A percentile compares a stretch with the other conserved stretches of the same genome.
phyloP scores from a whole-genome alignment of 37 sponge, comb jelly and placozoan species.

The Corticium candelabrum region DNA sequence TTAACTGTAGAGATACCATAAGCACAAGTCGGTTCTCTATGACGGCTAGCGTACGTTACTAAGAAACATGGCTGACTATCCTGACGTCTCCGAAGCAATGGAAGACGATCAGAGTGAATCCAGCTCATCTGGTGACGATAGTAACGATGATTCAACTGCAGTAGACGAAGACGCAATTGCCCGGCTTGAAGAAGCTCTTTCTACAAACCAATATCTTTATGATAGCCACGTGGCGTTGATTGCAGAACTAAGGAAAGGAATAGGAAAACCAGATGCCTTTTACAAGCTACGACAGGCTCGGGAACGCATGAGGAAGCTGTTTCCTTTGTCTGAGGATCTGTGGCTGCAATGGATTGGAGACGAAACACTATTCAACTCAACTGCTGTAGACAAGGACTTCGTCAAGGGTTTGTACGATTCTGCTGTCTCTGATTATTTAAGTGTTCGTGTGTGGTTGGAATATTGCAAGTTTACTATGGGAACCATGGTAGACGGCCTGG shows the following conservation, averaged over 20 bases:
- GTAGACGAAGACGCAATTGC: not conserved
- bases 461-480: conserved; percentile 52
- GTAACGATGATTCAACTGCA: not conserved
- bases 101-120: not conserved
- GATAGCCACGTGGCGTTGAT: conserved; percentile 60
- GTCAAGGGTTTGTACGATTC: not conserved
- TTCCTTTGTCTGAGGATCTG: conserved; percentile 57
- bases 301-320: conserved; percentile 40
- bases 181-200: not conserved
- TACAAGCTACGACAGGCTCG: conserved; percentile 40
- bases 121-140: not conserved
- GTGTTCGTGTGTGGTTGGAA: conserved; percentile 51
- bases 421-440: not conserved
- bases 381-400: not conserved
- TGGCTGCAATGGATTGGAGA: conserved; percentile 13
- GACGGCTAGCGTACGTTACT: no score
- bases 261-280: conserved; percentile 34
- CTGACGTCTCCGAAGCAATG: not conserved
- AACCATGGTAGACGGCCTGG: conserved; percentile 33
- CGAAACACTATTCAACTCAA: not conserved
- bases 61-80: no score
- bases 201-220: conserved; percentile 39
- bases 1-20: no score
- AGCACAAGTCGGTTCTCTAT: no score
- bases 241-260: conserved; percentile 21